Evolutionary conservation across 2,888 invertebrate genomes (phyloP).

Genomic region (Drosophila pseudotalamancana): DNA sequence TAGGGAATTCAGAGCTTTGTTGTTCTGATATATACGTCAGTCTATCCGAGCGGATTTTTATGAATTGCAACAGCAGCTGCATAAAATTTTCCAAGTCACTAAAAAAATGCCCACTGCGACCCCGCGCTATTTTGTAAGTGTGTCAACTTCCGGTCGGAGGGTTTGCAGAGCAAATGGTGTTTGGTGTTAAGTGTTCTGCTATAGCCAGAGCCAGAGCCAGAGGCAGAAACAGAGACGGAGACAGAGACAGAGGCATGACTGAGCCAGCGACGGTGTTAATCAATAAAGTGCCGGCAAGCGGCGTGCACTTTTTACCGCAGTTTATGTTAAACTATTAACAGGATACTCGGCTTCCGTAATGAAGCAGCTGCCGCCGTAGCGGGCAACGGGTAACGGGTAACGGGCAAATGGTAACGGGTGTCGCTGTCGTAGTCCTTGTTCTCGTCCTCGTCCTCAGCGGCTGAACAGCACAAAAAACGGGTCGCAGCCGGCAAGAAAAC

Average conservation of each 20-base stretch:
- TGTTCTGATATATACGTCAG: neutral
- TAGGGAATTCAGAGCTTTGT: too few relatives aligned
- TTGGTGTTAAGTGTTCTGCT: constrained; percentile 41
- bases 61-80: constrained; percentile 31
- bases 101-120: constrained; percentile 3
- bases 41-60: constrained; percentile 30
- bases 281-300: constrained; percentile 59
- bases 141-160: constrained; percentile 65
- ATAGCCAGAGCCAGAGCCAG: too few relatives aligned
- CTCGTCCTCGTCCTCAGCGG: constrained; percentile 8
- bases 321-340: constrained; percentile 80
- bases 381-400: too few relatives aligned
- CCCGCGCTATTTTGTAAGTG: constrained; percentile 40
- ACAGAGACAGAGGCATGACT: too few relatives aligned
- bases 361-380: constrained; percentile 63
- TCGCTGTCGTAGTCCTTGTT: constrained; percentile 9
- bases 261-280: constrained; percentile 46
- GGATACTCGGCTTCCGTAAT: constrained; percentile 73
- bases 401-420: constrained; percentile 10
- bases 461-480: constrained; percentile 59
- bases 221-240: too few relatives aligned
- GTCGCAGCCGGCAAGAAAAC: constrained; percentile 57
- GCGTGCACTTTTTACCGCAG: constrained; percentile 70
- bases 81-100: constrained; percentile 29
- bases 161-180: constrained; percentile 21